Percentiles rank a stretch among this genome's conserved stretches.
Conservation (phyloP, 2,113 vertebrate genomes). For the Antigone vipio region DNA sequence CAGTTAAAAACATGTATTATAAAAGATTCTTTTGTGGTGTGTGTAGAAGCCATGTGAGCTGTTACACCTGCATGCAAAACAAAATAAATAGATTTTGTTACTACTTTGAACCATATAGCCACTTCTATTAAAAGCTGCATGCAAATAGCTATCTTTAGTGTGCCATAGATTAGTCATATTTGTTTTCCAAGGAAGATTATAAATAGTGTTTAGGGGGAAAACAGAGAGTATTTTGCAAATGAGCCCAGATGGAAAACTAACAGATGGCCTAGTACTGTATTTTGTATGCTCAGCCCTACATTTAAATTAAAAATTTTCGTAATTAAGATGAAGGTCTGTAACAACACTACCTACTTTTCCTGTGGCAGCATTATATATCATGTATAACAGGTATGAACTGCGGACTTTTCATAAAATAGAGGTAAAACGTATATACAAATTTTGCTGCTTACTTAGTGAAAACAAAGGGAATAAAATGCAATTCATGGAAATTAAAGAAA, state of each 20-base stretch:
- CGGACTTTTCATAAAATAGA: slow-evolving; percentile 61
- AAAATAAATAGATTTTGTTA: slow-evolving; percentile 63
- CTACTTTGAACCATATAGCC: slow-evolving; percentile 63
- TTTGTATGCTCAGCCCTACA: slow-evolving; percentile 77
- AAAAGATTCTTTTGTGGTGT: no score
- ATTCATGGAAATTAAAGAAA: slow-evolving; percentile 26
- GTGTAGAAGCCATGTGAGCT: background rate
- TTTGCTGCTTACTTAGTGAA: slow-evolving; percentile 39
- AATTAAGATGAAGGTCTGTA: slow-evolving; percentile 77
- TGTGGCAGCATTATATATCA: slow-evolving; percentile 57
- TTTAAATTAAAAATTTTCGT: slow-evolving; percentile 84
- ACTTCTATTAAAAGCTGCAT: slow-evolving; percentile 74
- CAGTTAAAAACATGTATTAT: background rate
- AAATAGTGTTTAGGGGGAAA: slow-evolving; percentile 72
- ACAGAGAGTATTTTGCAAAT: slow-evolving; percentile 81
- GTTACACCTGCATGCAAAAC: slow-evolving; percentile 59
- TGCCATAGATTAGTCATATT: slow-evolving; percentile 75
- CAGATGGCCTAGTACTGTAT: slow-evolving; percentile 79
- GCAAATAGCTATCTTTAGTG: slow-evolving; percentile 74
- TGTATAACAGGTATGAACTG: slow-evolving; percentile 61
- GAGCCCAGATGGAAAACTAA: slow-evolving; percentile 80
- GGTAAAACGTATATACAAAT: slow-evolving; percentile 61
- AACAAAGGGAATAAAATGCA: slow-evolving; percentile 55
- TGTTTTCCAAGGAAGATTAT: slow-evolving; percentile 79
- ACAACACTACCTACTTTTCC: slow-evolving; percentile 73